A percentile compares a stretch with the other conserved stretches of the same genome.
These are phyloP conservation scores for Eretmochelys imbricata DNA, from an alignment of 2,113 vertebrate species.

Conservation along the genomic window DNA sequence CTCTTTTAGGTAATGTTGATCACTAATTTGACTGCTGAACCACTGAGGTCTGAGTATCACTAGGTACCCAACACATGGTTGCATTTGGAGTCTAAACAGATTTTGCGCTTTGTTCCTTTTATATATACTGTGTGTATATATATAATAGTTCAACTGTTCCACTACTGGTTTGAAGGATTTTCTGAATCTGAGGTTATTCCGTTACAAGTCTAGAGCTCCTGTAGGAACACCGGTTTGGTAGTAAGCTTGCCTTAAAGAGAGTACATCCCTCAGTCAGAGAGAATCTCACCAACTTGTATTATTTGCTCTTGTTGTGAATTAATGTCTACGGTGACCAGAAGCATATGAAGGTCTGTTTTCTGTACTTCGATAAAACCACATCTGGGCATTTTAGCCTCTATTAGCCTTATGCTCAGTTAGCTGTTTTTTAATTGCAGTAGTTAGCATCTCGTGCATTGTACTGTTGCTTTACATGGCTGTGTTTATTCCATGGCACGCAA, in stretches of 20 bases:
- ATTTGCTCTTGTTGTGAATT: background rate
- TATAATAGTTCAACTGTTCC: rapidly evolving
- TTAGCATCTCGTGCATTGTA: background rate
- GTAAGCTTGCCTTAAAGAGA: background rate
- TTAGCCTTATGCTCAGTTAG: background rate
- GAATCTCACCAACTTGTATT: background rate
- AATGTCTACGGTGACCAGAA: background rate
- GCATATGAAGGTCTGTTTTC: rapidly evolving
- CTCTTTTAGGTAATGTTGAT: too few relatives aligned
- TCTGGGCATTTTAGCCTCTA: background rate
- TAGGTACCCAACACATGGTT: background rate
- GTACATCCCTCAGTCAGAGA: background rate
- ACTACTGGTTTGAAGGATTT: background rate
- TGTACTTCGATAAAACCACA: background rate
- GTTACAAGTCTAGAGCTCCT: background rate
- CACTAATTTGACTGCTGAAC: too few relatives aligned
- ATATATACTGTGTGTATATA: background rate
- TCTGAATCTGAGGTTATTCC: background rate
- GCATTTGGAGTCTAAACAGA: background rate
- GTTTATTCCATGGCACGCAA: background rate
- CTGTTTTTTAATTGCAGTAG: rapidly evolving
- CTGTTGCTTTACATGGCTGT: rapidly evolving
- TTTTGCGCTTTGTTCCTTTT: rapidly evolving
- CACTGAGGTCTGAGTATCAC: too few relatives aligned
- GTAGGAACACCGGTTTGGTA: background rate